phyloP scores from a whole-genome alignment of 1,140 invertebrate species.

The Agrilus planipennis region DNA sequence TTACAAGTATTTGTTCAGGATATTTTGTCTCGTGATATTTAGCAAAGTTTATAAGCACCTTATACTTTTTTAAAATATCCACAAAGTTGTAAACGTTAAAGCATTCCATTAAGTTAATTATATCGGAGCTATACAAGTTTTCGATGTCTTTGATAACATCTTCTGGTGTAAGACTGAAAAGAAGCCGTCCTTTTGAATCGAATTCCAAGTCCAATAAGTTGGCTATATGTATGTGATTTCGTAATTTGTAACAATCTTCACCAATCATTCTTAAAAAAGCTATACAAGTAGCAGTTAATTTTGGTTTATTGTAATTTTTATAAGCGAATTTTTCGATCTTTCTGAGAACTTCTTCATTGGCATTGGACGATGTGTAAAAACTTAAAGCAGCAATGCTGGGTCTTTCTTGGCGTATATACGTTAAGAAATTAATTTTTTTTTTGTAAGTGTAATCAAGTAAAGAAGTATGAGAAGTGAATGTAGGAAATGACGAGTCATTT shows the following conservation, averaged over 20 bases:
- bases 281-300: slow-evolving; percentile 44
- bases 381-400: slow-evolving; percentile 49
- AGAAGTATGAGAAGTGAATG: slow-evolving; percentile 43
- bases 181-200: no score
- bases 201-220: no score
- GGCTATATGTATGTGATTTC: slow-evolving; percentile 43
- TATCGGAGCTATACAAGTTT: no score
- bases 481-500: slow-evolving; percentile 40
- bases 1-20: slow-evolving; percentile 41
- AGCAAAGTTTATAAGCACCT: slow-evolving; percentile 47
- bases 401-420: slow-evolving; percentile 51
- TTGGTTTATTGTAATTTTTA: slow-evolving; percentile 41
- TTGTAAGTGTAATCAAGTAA: slow-evolving; percentile 46
- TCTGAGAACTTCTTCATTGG: not conserved
- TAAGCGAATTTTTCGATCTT: slow-evolving; percentile 46
- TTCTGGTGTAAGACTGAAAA: no score
- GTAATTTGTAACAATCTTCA: slow-evolving; percentile 42
- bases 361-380: not conserved
- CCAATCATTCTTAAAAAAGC: slow-evolving; percentile 51
- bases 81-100: no score
- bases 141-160: no score
- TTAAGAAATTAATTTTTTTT: slow-evolving; percentile 46
- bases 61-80: slow-evolving; percentile 39
- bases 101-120: no score
- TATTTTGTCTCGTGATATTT: slow-evolving; percentile 40